Base-by-base conservation (phyloP, 1,140 invertebrate genomes). In the Leguminivora glycinivorella region DNA sequence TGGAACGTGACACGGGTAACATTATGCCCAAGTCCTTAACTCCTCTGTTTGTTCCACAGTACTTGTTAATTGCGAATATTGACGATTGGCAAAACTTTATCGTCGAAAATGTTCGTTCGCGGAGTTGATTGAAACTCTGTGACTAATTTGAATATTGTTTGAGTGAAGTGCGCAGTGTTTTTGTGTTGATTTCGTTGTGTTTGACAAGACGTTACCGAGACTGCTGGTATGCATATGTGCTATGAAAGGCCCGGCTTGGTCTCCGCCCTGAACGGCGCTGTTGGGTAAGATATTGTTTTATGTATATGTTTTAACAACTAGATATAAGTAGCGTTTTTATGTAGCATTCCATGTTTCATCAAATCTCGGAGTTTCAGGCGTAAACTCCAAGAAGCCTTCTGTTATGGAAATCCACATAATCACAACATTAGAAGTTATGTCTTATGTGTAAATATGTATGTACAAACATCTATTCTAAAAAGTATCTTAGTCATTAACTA, bases 141-240 rank as follows among this genome's bases (percentile, higher is more conserved):
- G 34, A 63, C 58, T 63, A 63, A 63, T 63, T 63, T 63, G 58
- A 63, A 63, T 63, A 63, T 63, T 31, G 58, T 63, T 63, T 70
- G 38, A 60, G 60, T 69, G 26, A 71, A 66, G 34, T 60, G 68
- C 66, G 17, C 60, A 22, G 75, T 70, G 77, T 71, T 74, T 68
- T 77, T 73, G 47, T 82, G 76, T 70, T 74, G 63, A 31, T 31
- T 31, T 60, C 31, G 56, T 52, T 52, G 47, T 52, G 47, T 63
- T 63, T 70, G 70, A 47, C 19, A 24, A 70, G 75, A 81, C 79
- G 73, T 72, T 72, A 74, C 52, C 40, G 80, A 77, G 77, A 73
- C 76, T 74, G 84, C 79, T 85, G 86, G 84, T 82, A 91, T 91
- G 89, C 89, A 89, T 85, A 83, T 89, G 87, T 91, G 89, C 80